phyloP scores from a whole-genome alignment of 2,888 invertebrate species.

The Argyresthia goedartella region DNA sequence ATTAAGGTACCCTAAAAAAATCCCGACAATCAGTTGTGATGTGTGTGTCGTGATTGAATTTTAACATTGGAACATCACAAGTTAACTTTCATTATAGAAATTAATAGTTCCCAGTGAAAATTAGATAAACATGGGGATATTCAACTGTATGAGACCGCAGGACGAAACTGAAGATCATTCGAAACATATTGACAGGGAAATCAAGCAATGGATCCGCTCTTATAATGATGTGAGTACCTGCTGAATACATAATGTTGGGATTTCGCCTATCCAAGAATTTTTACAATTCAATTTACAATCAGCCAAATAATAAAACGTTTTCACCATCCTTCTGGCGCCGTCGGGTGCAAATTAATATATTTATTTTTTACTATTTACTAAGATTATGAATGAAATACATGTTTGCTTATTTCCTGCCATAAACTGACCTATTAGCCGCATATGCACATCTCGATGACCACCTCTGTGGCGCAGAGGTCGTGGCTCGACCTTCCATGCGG shows the following conservation, averaged over 20 bases:
- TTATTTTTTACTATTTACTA: not conserved
- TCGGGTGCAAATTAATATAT: not conserved
- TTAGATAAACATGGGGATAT: not conserved
- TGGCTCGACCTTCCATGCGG: too few relatives aligned
- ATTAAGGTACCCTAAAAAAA: too few relatives aligned
- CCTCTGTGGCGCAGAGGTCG: too few relatives aligned
- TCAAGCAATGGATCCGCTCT: slow-evolving; percentile 62
- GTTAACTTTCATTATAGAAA: too few relatives aligned
- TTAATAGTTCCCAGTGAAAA: too few relatives aligned
- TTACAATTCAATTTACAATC: not conserved
- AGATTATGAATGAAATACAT: not conserved
- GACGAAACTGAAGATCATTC: slow-evolving; percentile 54
- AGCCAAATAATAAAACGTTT: not conserved
- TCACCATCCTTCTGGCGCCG: not conserved
- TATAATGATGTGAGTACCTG: slow-evolving; percentile 62
- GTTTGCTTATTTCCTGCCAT: not conserved
- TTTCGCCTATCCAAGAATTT: not conserved
- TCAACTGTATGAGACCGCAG: slow-evolving; percentile 36
- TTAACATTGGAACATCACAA: too few relatives aligned
- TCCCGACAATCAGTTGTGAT: too few relatives aligned
- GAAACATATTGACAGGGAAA: slow-evolving; percentile 62
- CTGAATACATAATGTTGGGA: not conserved
- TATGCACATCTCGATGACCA: too few relatives aligned
- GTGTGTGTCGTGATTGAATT: too few relatives aligned
- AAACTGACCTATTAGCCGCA: too few relatives aligned